A percentile compares a stretch with the other conserved stretches of the same genome.
Conservation (phyloP, 2,113 vertebrate species). For the Rhabdomys dilectus region DNA sequence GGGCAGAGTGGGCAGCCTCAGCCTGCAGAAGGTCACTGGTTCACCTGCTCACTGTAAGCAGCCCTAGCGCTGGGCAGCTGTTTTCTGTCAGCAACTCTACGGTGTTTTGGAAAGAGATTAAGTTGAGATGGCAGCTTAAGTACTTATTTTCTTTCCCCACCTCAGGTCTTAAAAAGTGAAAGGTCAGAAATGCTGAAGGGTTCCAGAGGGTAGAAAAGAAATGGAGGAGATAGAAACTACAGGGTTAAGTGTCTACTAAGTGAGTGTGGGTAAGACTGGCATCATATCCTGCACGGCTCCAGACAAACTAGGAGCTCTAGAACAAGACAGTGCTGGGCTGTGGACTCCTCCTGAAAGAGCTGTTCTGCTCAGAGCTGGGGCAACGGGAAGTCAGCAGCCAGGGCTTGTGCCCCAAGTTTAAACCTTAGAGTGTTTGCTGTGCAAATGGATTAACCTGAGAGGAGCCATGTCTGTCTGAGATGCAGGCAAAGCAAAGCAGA, state of each 20-base stretch:
- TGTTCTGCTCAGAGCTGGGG: not conserved
- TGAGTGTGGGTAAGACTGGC: not conserved
- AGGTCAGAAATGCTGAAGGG: not conserved
- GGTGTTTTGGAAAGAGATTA: not conserved
- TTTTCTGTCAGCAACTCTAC: not conserved
- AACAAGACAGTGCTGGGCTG: too few species aligned
- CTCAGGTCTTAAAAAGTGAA: not conserved
- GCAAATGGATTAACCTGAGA: not conserved
- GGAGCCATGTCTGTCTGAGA: not conserved
- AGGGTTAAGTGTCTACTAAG: not conserved
- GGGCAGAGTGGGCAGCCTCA: not conserved
- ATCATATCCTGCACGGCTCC: not conserved
- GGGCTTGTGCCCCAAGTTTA: not conserved
- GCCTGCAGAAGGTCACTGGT: not conserved
- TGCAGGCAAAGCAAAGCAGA: not conserved
- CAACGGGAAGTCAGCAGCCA: not conserved
- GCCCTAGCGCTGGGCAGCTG: not conserved
- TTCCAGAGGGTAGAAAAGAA: not conserved
- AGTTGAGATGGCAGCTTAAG: not conserved
- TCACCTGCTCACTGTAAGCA: not conserved
- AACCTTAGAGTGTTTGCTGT: not conserved
- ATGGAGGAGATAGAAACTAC: not conserved
- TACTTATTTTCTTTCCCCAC: not conserved
- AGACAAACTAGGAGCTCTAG: not conserved
- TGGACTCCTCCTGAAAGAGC: not conserved